Conservation (phyloP, 2,888 invertebrate genomes). For the Globia sparganii region DNA sequence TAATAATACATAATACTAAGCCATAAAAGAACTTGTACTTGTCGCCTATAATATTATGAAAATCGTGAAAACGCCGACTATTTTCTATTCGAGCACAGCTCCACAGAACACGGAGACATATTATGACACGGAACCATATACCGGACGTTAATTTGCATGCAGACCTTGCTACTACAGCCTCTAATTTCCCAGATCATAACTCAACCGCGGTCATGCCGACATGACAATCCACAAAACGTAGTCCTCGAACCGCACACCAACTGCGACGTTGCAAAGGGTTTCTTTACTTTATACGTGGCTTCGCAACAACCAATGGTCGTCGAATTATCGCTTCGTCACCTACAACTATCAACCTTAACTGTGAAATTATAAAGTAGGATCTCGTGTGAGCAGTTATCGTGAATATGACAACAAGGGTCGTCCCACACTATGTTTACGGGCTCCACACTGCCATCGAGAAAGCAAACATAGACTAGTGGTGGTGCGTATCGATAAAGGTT, state of each 20-base stretch:
- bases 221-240: conserved; percentile 63
- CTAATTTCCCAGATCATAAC: conserved; percentile 62
- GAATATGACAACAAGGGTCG: conserved; percentile 57
- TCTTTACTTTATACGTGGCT: conserved; percentile 69
- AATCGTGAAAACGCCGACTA: not conserved
- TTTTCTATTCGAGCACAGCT: not conserved
- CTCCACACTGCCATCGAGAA: conserved; percentile 68
- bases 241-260: conserved; percentile 62
- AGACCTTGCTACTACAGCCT: conserved; percentile 36
- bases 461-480: conserved; percentile 69
- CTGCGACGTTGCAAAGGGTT: conserved; percentile 69
- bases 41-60: not conserved
- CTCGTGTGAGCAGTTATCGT: conserved; percentile 42
- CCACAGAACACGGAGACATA: too few species aligned
- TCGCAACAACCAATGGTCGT: conserved; percentile 66
- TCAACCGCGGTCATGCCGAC: conserved; percentile 60
- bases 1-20: not conserved
- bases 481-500: conserved; percentile 67
- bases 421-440: conserved; percentile 67
- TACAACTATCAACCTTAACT: conserved; percentile 49
- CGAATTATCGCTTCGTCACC: conserved; percentile 46
- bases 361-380: conserved; percentile 24
- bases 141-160: conserved; percentile 45
- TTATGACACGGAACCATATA: conserved; percentile 30
- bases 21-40: not conserved